Evolutionary conservation across 2,113 vertebrate genomes (phyloP).

Genomic region (Cariama cristata): DNA sequence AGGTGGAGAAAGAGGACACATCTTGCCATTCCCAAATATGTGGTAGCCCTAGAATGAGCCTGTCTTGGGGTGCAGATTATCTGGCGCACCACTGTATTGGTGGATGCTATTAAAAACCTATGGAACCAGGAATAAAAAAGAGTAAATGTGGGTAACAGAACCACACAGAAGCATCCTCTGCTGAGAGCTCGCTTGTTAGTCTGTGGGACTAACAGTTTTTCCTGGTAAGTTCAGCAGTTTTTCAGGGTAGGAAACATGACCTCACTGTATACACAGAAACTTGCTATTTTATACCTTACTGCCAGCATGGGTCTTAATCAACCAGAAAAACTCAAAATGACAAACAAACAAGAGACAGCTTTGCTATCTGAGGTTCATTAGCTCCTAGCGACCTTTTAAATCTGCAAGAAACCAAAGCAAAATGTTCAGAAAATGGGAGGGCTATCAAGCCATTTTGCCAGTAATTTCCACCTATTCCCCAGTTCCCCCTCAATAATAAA

Average conservation of each 20-base stretch:
- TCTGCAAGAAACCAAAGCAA: slow-evolving; percentile 30
- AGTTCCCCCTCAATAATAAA: background rate
- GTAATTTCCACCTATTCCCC: background rate
- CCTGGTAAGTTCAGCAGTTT: slow-evolving; percentile 58
- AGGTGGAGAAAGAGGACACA: background rate
- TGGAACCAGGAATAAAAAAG: background rate
- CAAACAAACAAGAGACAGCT: slow-evolving; percentile 80
- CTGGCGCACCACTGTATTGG: background rate
- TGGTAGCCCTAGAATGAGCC: background rate
- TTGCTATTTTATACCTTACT: slow-evolving; percentile 67
- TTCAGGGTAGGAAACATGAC: slow-evolving; percentile 23
- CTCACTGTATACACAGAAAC: slow-evolving; percentile 26
- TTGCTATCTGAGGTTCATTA: slow-evolving; percentile 80
- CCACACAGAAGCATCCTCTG: background rate
- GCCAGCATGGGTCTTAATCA: slow-evolving; percentile 79
- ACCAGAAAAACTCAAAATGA: slow-evolving; percentile 81
- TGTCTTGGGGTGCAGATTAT: background rate
- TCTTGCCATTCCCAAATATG: background rate
- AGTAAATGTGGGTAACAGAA: background rate
- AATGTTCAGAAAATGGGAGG: background rate
- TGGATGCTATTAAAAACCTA: background rate
- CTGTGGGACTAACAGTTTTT: background rate
- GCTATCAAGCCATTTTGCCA: slow-evolving; percentile 42
- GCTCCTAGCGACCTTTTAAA: slow-evolving; percentile 72
- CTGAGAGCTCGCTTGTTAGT: background rate